Conservation (phyloP, 2,888 invertebrate genomes). For the Pachycephus smyrnensis region DNA sequence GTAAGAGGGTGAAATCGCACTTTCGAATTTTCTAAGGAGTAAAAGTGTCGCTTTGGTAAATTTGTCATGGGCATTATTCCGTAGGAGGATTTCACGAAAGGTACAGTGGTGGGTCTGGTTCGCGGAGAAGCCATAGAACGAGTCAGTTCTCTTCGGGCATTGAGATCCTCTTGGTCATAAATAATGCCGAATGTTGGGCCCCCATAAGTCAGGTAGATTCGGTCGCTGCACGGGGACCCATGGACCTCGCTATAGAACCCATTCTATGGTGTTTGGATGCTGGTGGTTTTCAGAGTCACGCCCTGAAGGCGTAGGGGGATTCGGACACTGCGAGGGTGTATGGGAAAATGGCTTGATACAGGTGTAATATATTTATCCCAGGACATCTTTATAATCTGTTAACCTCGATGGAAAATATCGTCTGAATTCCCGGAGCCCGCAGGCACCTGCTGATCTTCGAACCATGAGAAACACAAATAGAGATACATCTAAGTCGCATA, state of each 20-base stretch:
- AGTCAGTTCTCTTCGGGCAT: conserved; percentile 44
- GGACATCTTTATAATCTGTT: conserved; percentile 62
- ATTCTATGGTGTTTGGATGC: conserved; percentile 55
- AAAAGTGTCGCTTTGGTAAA: conserved; percentile 27
- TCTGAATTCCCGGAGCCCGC: conserved; percentile 25
- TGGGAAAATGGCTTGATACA: conserved; percentile 56
- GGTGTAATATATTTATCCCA: conserved; percentile 57
- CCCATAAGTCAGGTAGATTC: conserved; percentile 65
- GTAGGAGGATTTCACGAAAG: conserved; percentile 30
- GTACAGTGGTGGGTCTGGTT: conserved; percentile 39
- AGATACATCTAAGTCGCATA: conserved; percentile 1
- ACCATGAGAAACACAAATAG: conserved; percentile 37
- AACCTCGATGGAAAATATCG: conserved; percentile 50
- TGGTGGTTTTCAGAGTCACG: conserved; percentile 65
- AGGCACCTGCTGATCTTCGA: conserved; percentile 2
- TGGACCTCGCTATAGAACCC: conserved; percentile 26
- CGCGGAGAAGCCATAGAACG: conserved; percentile 25
- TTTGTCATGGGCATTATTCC: conserved; percentile 33
- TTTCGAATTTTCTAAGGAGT: neutral
- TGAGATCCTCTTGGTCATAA: conserved; percentile 54
- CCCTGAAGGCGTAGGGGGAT: conserved; percentile 43
- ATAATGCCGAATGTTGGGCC: conserved; percentile 62
- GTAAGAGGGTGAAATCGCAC: neutral
- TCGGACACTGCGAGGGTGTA: conserved; percentile 38
- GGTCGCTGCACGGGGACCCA: conserved; percentile 46